A percentile compares a stretch with the other conserved stretches of the same genome.
Conservation (phyloP, 2,888 invertebrate species). For the Kuschelorhynchus macadamiae region DNA sequence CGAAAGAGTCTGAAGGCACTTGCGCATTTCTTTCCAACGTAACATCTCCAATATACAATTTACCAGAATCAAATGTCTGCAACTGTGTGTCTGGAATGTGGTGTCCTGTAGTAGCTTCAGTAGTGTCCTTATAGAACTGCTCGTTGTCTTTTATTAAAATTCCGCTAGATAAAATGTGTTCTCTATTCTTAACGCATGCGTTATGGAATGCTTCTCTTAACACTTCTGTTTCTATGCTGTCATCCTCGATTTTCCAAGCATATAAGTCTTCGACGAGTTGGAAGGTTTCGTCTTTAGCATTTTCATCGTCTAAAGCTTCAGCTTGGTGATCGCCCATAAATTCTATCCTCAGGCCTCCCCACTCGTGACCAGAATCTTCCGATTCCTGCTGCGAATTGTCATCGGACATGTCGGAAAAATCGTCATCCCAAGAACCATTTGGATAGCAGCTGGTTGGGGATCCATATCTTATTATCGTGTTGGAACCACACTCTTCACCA, state of each 20-base stretch:
- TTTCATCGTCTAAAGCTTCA: conserved; percentile 81
- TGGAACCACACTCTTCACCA: conserved; percentile 68
- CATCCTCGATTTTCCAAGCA: conserved; percentile 64
- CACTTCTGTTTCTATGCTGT: conserved; percentile 64
- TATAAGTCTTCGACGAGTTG: conserved; percentile 60
- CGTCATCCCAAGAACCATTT: conserved; percentile 64
- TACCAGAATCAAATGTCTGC: conserved; percentile 57
- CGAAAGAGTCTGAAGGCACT: conserved; percentile 26
- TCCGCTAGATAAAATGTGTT: conserved; percentile 63
- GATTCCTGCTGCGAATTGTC: conserved; percentile 69
- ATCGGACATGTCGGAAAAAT: conserved; percentile 70
- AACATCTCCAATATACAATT: conserved; percentile 48
- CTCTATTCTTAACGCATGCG: conserved; percentile 65
- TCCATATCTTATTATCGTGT: conserved; percentile 69
- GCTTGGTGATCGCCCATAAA: conserved; percentile 89
- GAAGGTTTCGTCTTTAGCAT: conserved; percentile 63
- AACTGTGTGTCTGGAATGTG: conserved; percentile 54
- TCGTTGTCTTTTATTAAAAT: conserved; percentile 61
- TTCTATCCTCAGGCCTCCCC: conserved; percentile 80
- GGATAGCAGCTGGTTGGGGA: conserved; percentile 71
- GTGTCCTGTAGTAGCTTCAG: conserved; percentile 27
- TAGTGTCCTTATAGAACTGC: conserved; percentile 47
- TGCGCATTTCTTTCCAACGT: conserved; percentile 17
- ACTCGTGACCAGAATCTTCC: conserved; percentile 60
- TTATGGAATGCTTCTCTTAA: conserved; percentile 70